Evolutionary conservation across 2,797 vertebrate species (phyloP).

Genomic region (Carcharodon carcharias): DNA sequence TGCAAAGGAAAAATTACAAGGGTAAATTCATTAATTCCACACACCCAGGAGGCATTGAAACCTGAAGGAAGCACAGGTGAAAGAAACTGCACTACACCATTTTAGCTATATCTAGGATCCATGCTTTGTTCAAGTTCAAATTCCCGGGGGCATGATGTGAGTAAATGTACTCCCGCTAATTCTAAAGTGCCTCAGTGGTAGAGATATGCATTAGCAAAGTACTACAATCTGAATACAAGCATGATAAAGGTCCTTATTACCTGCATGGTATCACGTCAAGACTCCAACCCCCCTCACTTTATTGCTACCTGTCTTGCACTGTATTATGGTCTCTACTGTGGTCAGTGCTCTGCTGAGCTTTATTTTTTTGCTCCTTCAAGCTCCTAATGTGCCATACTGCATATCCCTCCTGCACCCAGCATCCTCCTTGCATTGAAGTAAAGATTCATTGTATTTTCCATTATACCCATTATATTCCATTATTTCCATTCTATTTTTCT

Average conservation of each 20-base stretch:
- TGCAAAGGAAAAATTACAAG: neutral
- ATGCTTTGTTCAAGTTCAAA: neutral
- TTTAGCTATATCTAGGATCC: neutral
- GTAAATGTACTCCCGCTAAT: neutral
- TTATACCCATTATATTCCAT: neutral
- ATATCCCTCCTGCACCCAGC: neutral
- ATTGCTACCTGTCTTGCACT: neutral
- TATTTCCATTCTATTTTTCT: too few species aligned
- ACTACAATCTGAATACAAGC: neutral
- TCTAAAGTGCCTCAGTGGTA: neutral
- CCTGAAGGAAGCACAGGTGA: neutral
- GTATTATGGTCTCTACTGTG: neutral
- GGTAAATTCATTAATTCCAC: neutral
- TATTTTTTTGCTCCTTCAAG: neutral
- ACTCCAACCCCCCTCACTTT: neutral
- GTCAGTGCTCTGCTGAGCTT: neutral
- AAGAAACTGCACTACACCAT: neutral
- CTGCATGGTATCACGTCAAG: neutral
- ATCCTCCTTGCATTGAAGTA: neutral
- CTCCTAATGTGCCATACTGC: neutral
- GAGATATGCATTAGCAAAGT: neutral
- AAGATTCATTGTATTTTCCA: neutral
- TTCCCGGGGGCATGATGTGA: neutral
- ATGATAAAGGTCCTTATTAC: neutral
- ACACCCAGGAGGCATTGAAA: neutral